phyloP scores from a whole-genome alignment of 2,113 vertebrate genomes.

The Entomyzon cyanotis region DNA sequence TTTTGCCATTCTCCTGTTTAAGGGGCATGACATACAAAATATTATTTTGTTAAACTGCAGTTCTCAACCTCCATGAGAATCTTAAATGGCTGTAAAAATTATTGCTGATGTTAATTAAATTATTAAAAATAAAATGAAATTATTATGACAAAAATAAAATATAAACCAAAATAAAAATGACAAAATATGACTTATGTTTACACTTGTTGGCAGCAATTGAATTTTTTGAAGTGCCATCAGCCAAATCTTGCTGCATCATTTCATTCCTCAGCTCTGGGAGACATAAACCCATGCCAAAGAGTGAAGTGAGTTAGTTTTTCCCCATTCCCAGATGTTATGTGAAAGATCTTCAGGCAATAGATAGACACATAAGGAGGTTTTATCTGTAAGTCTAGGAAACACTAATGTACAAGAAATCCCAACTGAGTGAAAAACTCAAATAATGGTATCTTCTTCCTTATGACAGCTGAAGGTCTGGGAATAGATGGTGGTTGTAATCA shows the following conservation, averaged over 20 bases:
- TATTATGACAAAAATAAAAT: not conserved
- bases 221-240: not conserved
- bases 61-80: not conserved
- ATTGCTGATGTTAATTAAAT: not conserved
- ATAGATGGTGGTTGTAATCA: not conserved
- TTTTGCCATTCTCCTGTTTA: not conserved
- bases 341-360: not conserved
- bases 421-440: not conserved
- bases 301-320: not conserved
- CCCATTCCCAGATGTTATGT: not conserved
- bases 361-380: not conserved
- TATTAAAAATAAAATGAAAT: not conserved
- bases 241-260: not conserved
- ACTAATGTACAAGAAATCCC: not conserved
- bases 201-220: not conserved
- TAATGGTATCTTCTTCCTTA: not conserved
- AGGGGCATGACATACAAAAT: not conserved
- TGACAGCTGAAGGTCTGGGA: not conserved
- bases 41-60: not conserved
- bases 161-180: not conserved
- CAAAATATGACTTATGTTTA: not conserved
- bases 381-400: not conserved
- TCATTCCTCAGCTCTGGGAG: not conserved
- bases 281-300: not conserved
- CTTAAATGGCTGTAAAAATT: not conserved